Base-by-base conservation (phyloP, 1,140 invertebrate genomes). In the Papilio machaon region DNA sequence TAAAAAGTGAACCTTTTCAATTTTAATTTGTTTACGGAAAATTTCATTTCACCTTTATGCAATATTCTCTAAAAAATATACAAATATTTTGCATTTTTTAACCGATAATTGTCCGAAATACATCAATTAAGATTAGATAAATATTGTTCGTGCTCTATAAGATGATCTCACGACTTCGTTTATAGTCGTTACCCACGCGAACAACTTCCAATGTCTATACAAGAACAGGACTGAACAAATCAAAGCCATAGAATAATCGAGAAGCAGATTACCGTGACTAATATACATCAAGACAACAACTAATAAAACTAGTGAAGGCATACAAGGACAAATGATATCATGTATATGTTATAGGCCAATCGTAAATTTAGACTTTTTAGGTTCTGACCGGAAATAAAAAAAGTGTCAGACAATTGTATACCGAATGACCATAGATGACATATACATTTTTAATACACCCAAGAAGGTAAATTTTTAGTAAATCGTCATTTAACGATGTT, bases 71-170 rank as follows among this genome's bases (percentile, higher is more conserved):
- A 43, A 43, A 43, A 49, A 13, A 13, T 49, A 49, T 11, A 49
- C 11, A 49, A 52, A 13, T 13, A 19, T 49, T 58, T 60, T 64
- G 10, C 19, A 10, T 64, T 64, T 23, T 2, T 11, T 23, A 2
- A 6, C 2, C 0, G 0, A 30, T 64, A 64, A 64, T 23, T 64
- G 19, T 5, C 23, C 23, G 10, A 30, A 64, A 23, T 23, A 23
- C 30, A 67, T 11, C 3, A 67, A 67, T 30, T 35, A 35, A 67
- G 11, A 35, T 9, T 85, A 83, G 82, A 85, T 80, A 76, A 83
- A 67, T 38, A 70, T 15, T 70, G 23, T 30, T 64, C 6, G 19
- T 30, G 30, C 5, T 30, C 23, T 30, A 30, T 70, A 35, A 3
- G 11, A 64, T 64, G 60, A 30, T 35, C 64, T 70, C 64, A 70